Conservation (phyloP, 1,140 invertebrate genomes). For the Lepidurus arcticus region DNA sequence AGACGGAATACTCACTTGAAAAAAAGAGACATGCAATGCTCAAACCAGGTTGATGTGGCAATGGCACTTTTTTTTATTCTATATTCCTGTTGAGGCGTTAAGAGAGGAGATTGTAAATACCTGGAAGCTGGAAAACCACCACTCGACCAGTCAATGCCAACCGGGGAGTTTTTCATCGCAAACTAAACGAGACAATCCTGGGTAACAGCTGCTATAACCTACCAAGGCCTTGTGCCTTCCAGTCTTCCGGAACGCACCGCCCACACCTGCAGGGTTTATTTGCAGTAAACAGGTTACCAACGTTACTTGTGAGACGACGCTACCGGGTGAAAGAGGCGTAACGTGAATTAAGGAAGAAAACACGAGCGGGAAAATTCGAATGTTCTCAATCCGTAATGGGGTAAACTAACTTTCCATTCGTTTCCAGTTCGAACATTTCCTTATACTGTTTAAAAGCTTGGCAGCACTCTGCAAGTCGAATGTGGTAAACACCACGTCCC, state of each 20-base stretch:
- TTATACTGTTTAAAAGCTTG: too few species aligned
- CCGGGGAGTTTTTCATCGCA: background rate
- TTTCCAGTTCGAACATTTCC: too few species aligned
- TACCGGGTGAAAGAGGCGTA: background rate
- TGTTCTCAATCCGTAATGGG: too few species aligned
- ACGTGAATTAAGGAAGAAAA: background rate
- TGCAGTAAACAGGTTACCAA: background rate
- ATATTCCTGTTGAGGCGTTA: background rate
- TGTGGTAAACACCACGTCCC: constrained; percentile 6
- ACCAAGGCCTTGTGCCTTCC: constrained; percentile 20
- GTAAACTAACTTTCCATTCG: too few species aligned
- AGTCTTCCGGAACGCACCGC: constrained; percentile 20
- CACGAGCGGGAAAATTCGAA: background rate
- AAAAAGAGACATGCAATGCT: background rate
- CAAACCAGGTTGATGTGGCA: constrained; percentile 9
- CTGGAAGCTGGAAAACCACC: constrained; percentile 11
- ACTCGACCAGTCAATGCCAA: background rate
- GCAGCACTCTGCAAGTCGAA: background rate
- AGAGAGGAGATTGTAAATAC: background rate
- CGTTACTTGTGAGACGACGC: background rate
- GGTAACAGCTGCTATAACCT: constrained; percentile 9
- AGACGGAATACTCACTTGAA: background rate
- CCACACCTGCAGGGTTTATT: background rate
- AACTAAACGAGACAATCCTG: background rate
- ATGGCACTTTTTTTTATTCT: background rate